Evolutionary conservation across 2,888 invertebrate genomes (phyloP).

Genomic region (Criorhina ranunculi): DNA sequence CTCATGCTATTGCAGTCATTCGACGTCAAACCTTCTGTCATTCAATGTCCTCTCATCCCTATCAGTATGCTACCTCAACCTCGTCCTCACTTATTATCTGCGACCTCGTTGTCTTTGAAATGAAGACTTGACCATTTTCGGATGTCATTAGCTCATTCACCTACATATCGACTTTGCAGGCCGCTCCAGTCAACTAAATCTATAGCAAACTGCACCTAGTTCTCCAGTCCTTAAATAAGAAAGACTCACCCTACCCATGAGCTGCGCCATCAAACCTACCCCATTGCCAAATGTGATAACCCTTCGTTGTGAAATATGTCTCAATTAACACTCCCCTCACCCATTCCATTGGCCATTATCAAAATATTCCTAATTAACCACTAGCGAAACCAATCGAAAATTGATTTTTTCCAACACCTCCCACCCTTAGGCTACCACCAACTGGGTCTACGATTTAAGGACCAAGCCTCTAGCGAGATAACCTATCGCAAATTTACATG

Average conservation of each 20-base stretch:
- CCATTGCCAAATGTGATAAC: conserved; percentile 1
- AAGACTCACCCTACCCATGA: conserved; percentile 19
- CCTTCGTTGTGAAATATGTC: conserved; percentile 7
- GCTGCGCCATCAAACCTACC: neutral
- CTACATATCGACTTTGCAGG: too few species aligned
- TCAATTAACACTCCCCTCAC: conserved; percentile 28
- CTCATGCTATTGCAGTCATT: too few species aligned
- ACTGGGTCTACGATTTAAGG: neutral
- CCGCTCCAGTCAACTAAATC: too few species aligned
- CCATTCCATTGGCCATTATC: neutral
- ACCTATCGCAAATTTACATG: conserved; percentile 59
- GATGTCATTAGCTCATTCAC: too few species aligned
- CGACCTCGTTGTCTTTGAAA: too few species aligned
- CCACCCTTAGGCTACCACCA: neutral
- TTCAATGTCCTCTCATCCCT: too few species aligned
- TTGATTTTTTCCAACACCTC: conserved; percentile 30
- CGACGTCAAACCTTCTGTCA: too few species aligned
- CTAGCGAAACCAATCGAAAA: conserved; percentile 37
- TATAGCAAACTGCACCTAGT: too few species aligned
- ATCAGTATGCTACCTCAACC: too few species aligned
- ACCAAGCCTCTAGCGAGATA: conserved; percentile 35
- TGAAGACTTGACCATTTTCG: too few species aligned
- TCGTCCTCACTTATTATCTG: too few species aligned
- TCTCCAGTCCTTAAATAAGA: too few species aligned
- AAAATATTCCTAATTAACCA: conserved; percentile 27